phyloP scores from a whole-genome alignment of 2,797 vertebrate genomes.

The Sus cebifrons region DNA sequence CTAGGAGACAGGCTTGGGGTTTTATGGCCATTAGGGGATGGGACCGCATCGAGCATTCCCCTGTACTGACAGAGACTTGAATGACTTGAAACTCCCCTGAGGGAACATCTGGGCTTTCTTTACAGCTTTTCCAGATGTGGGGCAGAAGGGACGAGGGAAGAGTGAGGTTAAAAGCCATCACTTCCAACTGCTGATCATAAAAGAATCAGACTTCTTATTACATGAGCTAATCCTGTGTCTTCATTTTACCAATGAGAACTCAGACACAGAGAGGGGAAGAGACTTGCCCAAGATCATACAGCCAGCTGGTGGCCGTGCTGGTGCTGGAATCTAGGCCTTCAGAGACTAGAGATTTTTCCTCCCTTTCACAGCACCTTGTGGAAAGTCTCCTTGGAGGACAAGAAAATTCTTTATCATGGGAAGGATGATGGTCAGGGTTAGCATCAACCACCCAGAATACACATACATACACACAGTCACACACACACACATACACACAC shows the following conservation, averaged over 20 bases:
- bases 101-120: background rate
- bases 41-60: background rate
- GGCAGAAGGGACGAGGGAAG: background rate
- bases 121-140: background rate
- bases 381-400: background rate
- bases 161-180: background rate
- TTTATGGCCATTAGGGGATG: background rate
- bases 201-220: background rate
- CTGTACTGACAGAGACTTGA: background rate
- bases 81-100: background rate
- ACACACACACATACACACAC: too few species aligned
- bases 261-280: background rate
- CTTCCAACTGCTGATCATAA: background rate
- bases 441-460: background rate
- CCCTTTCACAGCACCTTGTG: background rate
- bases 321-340: background rate
- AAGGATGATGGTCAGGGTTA: background rate
- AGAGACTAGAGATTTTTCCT: background rate
- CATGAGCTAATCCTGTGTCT: background rate
- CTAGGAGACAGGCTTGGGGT: background rate
- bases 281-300: background rate
- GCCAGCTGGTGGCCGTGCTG: too few species aligned
- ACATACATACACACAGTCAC: too few species aligned
- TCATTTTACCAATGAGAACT: background rate
- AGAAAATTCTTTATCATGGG: background rate